Evolutionary conservation across 2,888 invertebrate species (phyloP).

Genomic region (Anticlea derivata): DNA sequence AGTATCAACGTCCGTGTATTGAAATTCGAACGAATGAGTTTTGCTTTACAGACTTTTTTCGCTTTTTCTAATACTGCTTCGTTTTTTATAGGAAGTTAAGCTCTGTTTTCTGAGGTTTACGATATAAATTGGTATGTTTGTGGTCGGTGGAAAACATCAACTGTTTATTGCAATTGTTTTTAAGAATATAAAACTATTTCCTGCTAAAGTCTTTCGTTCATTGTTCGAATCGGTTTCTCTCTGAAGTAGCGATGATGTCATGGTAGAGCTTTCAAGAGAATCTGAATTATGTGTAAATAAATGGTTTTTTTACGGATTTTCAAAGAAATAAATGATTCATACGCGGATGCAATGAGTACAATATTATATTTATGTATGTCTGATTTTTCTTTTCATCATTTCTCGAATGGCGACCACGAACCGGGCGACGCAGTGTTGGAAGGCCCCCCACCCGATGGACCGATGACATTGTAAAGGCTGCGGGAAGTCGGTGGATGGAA

Average conservation of each 20-base stretch:
- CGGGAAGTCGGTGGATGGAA: too few relatives aligned
- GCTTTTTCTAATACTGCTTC: slow-evolving; percentile 34
- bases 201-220: slow-evolving; percentile 73
- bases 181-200: slow-evolving; percentile 77
- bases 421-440: too few relatives aligned
- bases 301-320: not conserved
- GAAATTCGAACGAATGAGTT: slow-evolving; percentile 68
- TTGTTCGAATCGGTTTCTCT: slow-evolving; percentile 64
- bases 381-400: too few relatives aligned
- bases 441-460: too few relatives aligned
- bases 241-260: slow-evolving; percentile 69
- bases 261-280: slow-evolving; percentile 48
- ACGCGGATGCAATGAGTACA: not conserved
- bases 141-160: slow-evolving; percentile 41
- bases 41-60: slow-evolving; percentile 64
- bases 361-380: too few relatives aligned
- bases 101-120: slow-evolving; percentile 31
- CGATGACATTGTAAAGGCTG: too few relatives aligned
- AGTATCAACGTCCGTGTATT: slow-evolving; percentile 55
- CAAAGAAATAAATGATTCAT: slow-evolving; percentile 3
- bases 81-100: slow-evolving; percentile 33
- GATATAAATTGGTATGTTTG: slow-evolving; percentile 38
- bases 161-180: slow-evolving; percentile 70
- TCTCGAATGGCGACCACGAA: too few relatives aligned
- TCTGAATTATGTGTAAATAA: slow-evolving; percentile 43